Conservation (phyloP, 2,888 invertebrate species). For the Nectonema munidae region DNA sequence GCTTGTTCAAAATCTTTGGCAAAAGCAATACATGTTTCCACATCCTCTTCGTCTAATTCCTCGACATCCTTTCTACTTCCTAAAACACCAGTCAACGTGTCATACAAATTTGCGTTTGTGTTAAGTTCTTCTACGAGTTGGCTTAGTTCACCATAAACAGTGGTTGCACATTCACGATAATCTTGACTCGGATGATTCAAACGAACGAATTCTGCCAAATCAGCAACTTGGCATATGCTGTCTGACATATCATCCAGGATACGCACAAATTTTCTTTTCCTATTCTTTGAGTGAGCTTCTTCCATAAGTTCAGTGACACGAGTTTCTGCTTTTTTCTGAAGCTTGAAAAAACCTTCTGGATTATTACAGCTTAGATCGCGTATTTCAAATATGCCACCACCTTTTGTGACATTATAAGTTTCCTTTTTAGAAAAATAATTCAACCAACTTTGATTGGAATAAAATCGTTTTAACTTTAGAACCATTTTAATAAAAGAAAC, state of each 20-base stretch:
- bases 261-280: constrained; percentile 45
- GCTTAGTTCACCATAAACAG: neutral
- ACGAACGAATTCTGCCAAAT: constrained; percentile 73
- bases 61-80: constrained; percentile 33
- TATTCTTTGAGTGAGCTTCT: constrained; percentile 20
- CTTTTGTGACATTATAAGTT: no score
- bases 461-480: no score
- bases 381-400: no score
- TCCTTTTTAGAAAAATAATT: no score
- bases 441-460: no score
- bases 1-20: constrained; percentile 84
- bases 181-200: constrained; percentile 46
- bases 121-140: constrained; percentile 31
- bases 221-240: constrained; percentile 68
- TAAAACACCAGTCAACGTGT: constrained; percentile 38
- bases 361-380: no score
- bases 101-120: constrained; percentile 49
- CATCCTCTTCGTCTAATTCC: constrained; percentile 36
- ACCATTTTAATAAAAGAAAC: no score
- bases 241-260: constrained; percentile 84
- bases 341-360: no score
- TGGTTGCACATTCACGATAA: constrained; percentile 42
- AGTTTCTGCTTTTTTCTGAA: no score
- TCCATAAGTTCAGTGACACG: no score
- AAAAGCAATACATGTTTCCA: constrained; percentile 53